Percentiles rank a stretch among this genome's conserved stretches.
Evolutionary conservation across 2,888 invertebrate species (phyloP).

Genomic region (Drosophila subsilvestris): DNA sequence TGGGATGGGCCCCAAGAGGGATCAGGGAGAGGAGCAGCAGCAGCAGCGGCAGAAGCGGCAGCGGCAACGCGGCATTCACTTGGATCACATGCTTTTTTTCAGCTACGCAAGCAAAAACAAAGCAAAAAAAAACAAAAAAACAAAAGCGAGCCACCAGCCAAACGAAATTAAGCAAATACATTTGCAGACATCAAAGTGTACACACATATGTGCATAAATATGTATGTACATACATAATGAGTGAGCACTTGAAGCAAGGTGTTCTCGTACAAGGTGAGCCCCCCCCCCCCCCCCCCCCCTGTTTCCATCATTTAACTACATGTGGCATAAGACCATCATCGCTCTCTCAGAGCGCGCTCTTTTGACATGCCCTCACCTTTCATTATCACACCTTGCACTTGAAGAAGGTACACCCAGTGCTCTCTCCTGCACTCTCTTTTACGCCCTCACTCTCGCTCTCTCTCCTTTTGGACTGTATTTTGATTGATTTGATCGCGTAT

Average conservation of each 20-base stretch:
- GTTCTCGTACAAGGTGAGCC: not conserved
- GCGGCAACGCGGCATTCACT: conserved; percentile 53
- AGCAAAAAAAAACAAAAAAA: conserved; percentile 58
- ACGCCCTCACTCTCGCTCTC: conserved; percentile 13
- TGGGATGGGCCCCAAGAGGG: not conserved
- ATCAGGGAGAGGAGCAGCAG: not conserved
- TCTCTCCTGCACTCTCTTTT: not conserved
- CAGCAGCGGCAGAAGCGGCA: not conserved
- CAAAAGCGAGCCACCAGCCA: conserved; percentile 47
- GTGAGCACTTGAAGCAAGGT: conserved; percentile 1
- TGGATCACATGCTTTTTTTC: conserved; percentile 72
- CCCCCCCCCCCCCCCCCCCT: not conserved
- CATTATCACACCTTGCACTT: conserved; percentile 7
- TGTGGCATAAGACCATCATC: not conserved
- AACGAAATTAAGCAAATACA: conserved; percentile 70
- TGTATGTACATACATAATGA: conserved; percentile 28
- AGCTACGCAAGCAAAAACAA: conserved; percentile 74
- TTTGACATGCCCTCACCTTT: not conserved
- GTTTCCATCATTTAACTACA: no score
- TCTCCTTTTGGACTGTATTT: conserved; percentile 25
- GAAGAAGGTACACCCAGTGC: not conserved
- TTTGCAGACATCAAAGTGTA: conserved; percentile 40
- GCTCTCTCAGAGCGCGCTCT: not conserved
- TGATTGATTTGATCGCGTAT: conserved; percentile 65
- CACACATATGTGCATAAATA: conserved; percentile 13